Evolutionary conservation across 2,888 invertebrate genomes (phyloP).

Genomic region (Scaptomyza polygonia): DNA sequence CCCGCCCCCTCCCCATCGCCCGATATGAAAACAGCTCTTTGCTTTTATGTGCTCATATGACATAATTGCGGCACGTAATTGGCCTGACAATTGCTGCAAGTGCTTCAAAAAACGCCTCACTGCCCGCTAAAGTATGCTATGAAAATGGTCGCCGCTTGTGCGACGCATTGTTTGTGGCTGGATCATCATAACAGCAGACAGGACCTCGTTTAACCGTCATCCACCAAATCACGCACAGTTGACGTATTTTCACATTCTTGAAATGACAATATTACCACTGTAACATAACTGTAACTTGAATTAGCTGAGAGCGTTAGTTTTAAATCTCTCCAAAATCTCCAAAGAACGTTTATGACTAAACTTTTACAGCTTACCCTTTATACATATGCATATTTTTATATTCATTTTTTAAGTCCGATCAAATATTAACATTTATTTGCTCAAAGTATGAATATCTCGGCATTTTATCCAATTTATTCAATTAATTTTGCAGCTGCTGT

Average conservation of each 20-base stretch:
- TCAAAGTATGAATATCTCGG: background rate
- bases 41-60: slow-evolving; percentile 73
- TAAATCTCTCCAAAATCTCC: background rate
- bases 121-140: slow-evolving; percentile 72
- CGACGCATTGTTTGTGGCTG: slow-evolving; percentile 41
- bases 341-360: background rate
- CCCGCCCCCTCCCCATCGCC: background rate
- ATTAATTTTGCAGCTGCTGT: slow-evolving; percentile 34
- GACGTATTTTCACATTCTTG: slow-evolving; percentile 2
- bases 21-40: slow-evolving; percentile 13
- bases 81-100: slow-evolving; percentile 76
- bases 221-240: slow-evolving; percentile 23
- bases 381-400: no score
- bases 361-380: background rate
- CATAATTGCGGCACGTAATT: slow-evolving; percentile 75
- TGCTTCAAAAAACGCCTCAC: slow-evolving; percentile 67
- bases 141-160: slow-evolving; percentile 46
- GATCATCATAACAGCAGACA: background rate
- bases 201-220: slow-evolving; percentile 1
- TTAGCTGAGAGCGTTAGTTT: background rate
- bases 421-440: slow-evolving; percentile 1
- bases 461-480: slow-evolving; percentile 22
- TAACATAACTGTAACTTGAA: background rate
- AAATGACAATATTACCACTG: background rate
- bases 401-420: no score